These are phyloP conservation scores for Cistogaster globosa DNA, from an alignment of 2,888 invertebrate species.

Conservation along the genomic window DNA sequence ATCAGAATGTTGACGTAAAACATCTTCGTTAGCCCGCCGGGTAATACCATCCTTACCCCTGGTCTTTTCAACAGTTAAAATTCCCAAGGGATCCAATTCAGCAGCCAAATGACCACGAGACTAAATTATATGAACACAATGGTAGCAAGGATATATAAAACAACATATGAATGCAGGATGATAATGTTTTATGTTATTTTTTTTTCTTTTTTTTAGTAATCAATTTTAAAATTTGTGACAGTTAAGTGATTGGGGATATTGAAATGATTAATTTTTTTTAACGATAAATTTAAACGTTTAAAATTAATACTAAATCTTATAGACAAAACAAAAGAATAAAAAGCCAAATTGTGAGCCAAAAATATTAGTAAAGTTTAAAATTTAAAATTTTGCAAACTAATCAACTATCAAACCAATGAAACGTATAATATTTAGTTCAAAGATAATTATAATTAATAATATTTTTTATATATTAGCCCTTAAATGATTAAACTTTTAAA, in stretches of 20 bases:
- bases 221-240: slow-evolving; percentile 10
- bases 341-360: slow-evolving; percentile 43
- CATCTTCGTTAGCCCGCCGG: slow-evolving; percentile 83
- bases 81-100: slow-evolving; percentile 91
- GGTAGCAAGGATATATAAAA: slow-evolving; percentile 64
- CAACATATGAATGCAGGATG: slow-evolving; percentile 61
- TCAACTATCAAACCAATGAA: background rate
- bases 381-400: slow-evolving; percentile 12
- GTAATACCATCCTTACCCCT: slow-evolving; percentile 82
- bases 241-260: background rate
- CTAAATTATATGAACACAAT: slow-evolving; percentile 83
- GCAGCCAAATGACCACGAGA: slow-evolving; percentile 92
- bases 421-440: slow-evolving; percentile 1
- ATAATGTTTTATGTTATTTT: slow-evolving; percentile 6
- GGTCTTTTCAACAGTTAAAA: slow-evolving; percentile 83
- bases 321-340: background rate
- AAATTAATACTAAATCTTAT: background rate
- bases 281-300: slow-evolving; percentile 10
- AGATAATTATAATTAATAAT: too few relatives aligned
- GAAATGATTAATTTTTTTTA: background rate
- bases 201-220: background rate
- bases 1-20: slow-evolving; percentile 83
- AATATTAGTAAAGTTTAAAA: slow-evolving; percentile 42
- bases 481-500: background rate
- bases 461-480: background rate